These are phyloP conservation scores for Macaca nemestrina DNA, from an alignment of 2,113 vertebrate genomes.

Conservation along the genomic window DNA sequence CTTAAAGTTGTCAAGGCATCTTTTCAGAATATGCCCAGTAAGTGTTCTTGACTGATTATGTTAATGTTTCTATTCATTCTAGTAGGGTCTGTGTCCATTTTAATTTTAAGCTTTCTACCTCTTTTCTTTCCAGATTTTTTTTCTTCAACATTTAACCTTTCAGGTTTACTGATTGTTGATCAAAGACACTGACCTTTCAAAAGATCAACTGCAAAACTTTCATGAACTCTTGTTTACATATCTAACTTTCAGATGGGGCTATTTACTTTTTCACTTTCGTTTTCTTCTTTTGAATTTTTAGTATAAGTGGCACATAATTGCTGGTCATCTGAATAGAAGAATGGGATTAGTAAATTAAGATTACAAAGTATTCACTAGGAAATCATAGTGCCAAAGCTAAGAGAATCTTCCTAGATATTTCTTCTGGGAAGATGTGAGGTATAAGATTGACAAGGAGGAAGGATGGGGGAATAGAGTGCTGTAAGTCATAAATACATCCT, in stretches of 20 bases:
- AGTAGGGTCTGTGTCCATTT: background rate
- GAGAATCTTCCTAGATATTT: background rate
- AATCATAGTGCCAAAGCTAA: background rate
- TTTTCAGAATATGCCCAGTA: background rate
- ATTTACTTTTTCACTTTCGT: background rate
- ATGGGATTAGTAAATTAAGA: background rate
- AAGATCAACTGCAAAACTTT: background rate
- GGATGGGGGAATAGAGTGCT: rapidly evolving
- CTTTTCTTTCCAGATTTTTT: background rate
- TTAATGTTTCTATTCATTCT: background rate
- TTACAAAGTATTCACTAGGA: background rate
- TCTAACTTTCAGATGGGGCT: background rate
- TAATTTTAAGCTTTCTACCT: background rate
- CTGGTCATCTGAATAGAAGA: background rate
- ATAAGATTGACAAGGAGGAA: no score
- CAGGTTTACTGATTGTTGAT: background rate
- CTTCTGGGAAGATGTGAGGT: background rate
- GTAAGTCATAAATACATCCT: background rate
- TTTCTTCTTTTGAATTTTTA: background rate
- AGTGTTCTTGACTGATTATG: background rate
- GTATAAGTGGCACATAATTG: background rate
- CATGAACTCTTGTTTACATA: background rate
- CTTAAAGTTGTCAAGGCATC: background rate
- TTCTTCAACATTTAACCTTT: background rate
- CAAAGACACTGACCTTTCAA: background rate